These are phyloP conservation scores for Tethea ocularis DNA, from an alignment of 2,888 invertebrate genomes.

Conservation along the genomic window DNA sequence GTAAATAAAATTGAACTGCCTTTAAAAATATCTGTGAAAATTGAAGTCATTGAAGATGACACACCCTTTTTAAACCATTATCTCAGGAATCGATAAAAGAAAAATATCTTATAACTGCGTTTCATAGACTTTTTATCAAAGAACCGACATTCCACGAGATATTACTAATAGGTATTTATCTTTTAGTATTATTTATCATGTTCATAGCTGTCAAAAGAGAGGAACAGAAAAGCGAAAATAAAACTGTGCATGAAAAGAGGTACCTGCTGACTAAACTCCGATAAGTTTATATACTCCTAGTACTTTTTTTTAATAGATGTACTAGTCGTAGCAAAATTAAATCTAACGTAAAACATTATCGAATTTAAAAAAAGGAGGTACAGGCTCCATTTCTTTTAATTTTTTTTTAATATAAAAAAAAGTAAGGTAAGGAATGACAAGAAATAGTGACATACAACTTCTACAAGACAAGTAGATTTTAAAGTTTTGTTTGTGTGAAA, in stretches of 20 bases:
- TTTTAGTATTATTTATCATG: constrained; percentile 2
- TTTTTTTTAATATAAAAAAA: background rate
- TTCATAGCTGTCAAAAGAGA: background rate
- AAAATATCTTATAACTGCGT: constrained; percentile 10
- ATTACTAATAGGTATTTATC: constrained; percentile 5
- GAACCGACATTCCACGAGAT: constrained; percentile 28
- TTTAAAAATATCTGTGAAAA: too few species aligned
- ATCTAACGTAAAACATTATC: too few species aligned
- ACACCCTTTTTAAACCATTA: background rate
- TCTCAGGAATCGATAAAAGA: background rate
- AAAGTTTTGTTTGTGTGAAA: too few species aligned
- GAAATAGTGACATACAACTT: too few species aligned
- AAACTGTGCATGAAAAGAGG: background rate
- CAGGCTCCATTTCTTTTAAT: too few species aligned
- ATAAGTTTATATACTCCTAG: background rate
- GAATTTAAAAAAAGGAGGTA: too few species aligned
- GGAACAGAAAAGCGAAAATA: background rate
- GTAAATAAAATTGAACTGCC: too few species aligned
- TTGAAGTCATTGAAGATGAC: too few species aligned
- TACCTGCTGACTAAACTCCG: background rate
- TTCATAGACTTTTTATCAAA: constrained; percentile 24
- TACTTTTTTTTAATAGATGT: background rate
- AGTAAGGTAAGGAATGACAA: too few species aligned
- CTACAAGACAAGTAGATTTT: too few species aligned
- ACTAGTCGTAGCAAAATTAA: background rate